phyloP scores from a whole-genome alignment of 1,140 invertebrate genomes.

The Carposina sasakii region DNA sequence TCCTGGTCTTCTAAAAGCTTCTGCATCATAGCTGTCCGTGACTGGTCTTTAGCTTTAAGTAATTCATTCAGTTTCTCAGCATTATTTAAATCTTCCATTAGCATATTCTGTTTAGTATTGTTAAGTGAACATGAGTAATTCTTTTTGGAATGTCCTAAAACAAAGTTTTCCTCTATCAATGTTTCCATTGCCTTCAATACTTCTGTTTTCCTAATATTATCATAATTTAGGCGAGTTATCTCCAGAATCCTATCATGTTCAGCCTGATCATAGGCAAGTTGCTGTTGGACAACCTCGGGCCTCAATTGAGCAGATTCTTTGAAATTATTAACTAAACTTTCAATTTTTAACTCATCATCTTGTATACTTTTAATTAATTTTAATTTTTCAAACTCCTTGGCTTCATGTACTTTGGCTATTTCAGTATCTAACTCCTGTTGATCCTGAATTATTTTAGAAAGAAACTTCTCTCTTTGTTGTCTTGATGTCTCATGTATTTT shows the following conservation, averaged over 20 bases:
- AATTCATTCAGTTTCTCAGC: constrained; percentile 75
- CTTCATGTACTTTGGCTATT: constrained; percentile 78
- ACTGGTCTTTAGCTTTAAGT: constrained; percentile 75
- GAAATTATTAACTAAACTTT: constrained; percentile 78
- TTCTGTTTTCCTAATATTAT: constrained; percentile 69
- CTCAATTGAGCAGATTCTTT: constrained; percentile 73
- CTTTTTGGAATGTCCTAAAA: constrained; percentile 72
- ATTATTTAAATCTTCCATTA: constrained; percentile 70
- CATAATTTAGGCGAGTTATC: constrained; percentile 70
- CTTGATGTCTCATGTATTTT: constrained; percentile 63
- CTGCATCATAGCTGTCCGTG: constrained; percentile 73
- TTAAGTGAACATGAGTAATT: constrained; percentile 75
- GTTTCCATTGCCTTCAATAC: constrained; percentile 78
- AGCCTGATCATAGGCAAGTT: constrained; percentile 77
- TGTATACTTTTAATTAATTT: constrained; percentile 74
- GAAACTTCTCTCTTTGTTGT: constrained; percentile 71
- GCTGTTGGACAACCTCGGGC: constrained; percentile 74
- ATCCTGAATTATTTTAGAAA: constrained; percentile 75
- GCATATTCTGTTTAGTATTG: constrained; percentile 73
- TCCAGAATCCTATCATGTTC: constrained; percentile 76
- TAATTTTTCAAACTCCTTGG: constrained; percentile 76
- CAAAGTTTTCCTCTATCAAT: constrained; percentile 76
- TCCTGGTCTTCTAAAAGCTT: constrained; percentile 78
- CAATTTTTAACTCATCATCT: constrained; percentile 77
- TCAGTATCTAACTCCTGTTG: constrained; percentile 77